Evolutionary conservation across 2,797 vertebrate genomes (phyloP).

Genomic region (Pangasius larnaudii): DNA sequence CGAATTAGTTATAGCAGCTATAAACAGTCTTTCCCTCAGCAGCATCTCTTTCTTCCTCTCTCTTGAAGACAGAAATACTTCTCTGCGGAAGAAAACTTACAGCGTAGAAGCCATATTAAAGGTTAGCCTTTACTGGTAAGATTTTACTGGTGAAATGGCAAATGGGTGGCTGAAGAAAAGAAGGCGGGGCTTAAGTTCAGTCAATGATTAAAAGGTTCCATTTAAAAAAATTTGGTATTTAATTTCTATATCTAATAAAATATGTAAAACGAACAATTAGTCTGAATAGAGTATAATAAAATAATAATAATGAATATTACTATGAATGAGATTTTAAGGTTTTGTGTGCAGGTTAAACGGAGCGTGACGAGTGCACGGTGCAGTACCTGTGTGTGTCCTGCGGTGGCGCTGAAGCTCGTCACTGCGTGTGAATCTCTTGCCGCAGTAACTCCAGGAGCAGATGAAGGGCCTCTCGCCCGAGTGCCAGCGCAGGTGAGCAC

Average conservation of each 20-base stretch:
- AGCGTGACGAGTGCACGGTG: not conserved
- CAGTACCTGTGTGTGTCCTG: constrained; percentile 94
- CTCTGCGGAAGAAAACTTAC: no score
- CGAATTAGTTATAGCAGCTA: no score
- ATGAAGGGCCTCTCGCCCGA: constrained; percentile 97
- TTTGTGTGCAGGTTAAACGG: not conserved
- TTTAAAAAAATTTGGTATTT: no score
- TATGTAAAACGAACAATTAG: not conserved
- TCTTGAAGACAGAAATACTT: no score
- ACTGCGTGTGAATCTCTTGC: constrained; percentile 96
- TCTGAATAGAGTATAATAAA: not conserved
- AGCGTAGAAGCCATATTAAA: no score
- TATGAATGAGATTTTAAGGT: not conserved
- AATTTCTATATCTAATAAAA: not conserved
- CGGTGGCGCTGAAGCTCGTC: constrained; percentile 97
- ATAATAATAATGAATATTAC: no score
- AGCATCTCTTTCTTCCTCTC: no score
- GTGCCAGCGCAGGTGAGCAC: constrained; percentile 99
- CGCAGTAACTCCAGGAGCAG: constrained; percentile 98
- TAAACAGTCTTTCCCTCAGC: no score
- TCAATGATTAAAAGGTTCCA: not conserved
- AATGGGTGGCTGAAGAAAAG: not conserved
- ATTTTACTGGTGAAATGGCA: no score
- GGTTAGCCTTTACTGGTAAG: no score
- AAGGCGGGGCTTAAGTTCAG: not conserved